Percentiles rank a stretch among this genome's conserved stretches.
Conservation (phyloP, 2,113 vertebrate species). For the Leptobrachium ailaonicum region DNA sequence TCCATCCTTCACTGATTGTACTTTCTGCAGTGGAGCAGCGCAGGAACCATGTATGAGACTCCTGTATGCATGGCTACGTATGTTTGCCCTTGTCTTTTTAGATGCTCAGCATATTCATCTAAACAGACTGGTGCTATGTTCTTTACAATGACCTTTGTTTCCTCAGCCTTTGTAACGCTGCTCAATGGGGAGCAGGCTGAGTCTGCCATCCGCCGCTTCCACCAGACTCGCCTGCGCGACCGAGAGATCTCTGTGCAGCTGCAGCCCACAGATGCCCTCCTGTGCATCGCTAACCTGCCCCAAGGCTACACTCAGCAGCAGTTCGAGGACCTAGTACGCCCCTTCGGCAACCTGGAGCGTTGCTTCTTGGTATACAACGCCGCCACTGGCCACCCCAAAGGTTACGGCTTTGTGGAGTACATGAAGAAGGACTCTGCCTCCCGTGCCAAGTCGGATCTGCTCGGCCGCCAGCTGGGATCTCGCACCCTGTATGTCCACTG, state of each 20-base stretch:
- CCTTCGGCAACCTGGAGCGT: conserved; percentile 90
- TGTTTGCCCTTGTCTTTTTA: too few species aligned
- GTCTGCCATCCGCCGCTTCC: conserved; percentile 79
- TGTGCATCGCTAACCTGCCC: conserved; percentile 90
- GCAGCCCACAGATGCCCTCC: conserved; percentile 86
- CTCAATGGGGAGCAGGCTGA: conserved; percentile 90
- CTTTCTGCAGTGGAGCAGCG: too few species aligned
- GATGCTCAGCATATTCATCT: too few species aligned
- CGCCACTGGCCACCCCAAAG: conserved; percentile 81
- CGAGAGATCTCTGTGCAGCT: conserved; percentile 86
- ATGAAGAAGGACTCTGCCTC: conserved; percentile 95
- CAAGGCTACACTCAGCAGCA: conserved; percentile 81
- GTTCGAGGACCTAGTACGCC: conserved; percentile 88
- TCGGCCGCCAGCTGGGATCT: conserved; percentile 85
- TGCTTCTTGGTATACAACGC: conserved; percentile 88
- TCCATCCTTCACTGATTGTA: too few species aligned
- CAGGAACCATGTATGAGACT: too few species aligned
- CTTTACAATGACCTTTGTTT: neutral
- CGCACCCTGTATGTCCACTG: conserved; percentile 91
- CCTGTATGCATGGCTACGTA: too few species aligned
- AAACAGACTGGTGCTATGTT: too few species aligned
- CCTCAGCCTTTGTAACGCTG: conserved; percentile 82
- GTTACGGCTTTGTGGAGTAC: conserved; percentile 92
- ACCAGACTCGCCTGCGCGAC: conserved; percentile 78
- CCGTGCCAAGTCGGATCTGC: conserved; percentile 85